A percentile compares a stretch with the other conserved stretches of the same genome.
phyloP scores from a whole-genome alignment of 2,888 invertebrate species.

The Tetrapedia diversipes region DNA sequence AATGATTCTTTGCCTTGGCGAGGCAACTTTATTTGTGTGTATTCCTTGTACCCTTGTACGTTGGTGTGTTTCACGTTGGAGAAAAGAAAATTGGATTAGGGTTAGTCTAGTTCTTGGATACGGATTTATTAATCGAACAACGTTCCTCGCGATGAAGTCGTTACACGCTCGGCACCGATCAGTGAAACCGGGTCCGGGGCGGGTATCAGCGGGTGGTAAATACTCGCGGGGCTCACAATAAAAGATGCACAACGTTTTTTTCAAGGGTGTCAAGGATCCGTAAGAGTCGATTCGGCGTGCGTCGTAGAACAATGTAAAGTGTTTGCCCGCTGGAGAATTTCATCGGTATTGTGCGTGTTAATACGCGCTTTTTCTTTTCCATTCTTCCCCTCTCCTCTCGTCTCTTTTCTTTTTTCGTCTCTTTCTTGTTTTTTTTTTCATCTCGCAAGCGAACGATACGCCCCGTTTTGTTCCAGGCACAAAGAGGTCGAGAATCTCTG shows the following conservation, averaged over 20 bases:
- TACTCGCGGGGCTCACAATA: constrained; percentile 43
- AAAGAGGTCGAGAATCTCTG: constrained; percentile 67
- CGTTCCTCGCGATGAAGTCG: constrained; percentile 9
- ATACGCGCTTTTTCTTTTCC: constrained; percentile 38
- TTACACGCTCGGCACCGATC: background rate
- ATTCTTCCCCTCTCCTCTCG: constrained; percentile 28
- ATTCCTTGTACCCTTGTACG: too few species aligned
- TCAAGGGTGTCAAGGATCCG: constrained; percentile 53
- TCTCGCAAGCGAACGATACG: constrained; percentile 54
- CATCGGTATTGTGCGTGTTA: constrained; percentile 54
- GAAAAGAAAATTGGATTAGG: too few species aligned
- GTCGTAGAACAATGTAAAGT: constrained; percentile 57
- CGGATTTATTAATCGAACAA: too few species aligned
- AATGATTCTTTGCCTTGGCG: too few species aligned
- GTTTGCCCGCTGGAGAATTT: constrained; percentile 50
- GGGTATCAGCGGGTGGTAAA: constrained; percentile 39
- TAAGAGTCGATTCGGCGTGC: constrained; percentile 56
- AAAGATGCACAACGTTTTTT: constrained; percentile 59
- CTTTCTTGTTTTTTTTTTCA: constrained; percentile 21
- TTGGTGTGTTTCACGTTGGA: too few species aligned
- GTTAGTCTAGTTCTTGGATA: too few species aligned
- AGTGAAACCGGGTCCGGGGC: background rate
- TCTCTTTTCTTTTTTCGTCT: constrained; percentile 23
- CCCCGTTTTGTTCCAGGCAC: constrained; percentile 71
- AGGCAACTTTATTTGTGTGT: too few species aligned